Base-by-base conservation (phyloP, 2,888 invertebrate species). In the Zhengitettix transpicula region DNA sequence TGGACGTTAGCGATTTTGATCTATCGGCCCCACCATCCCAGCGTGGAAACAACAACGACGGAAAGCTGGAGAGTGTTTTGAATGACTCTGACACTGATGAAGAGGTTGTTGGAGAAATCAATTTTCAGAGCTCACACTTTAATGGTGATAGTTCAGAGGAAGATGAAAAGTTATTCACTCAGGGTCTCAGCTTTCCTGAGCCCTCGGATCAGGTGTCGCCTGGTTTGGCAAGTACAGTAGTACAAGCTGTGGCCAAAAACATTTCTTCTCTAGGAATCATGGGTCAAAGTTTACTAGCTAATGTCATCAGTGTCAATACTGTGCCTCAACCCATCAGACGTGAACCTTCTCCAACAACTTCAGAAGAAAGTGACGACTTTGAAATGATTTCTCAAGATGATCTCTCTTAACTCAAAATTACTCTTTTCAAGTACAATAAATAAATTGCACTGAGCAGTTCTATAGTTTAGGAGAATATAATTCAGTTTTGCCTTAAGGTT, bases 41-140 rank as follows among this genome's bases (percentile, higher is more conserved):
- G 9, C 14, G 12, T 11, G 44, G 12, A 10, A 55, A 15, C 15
- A 9, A 17, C 3, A 14, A 14, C 12, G 58, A 56, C 15, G 17
- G 44, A 40, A 52, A 42, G 42, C 47, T 40, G 10, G 51, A 56
- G 12, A 40, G 60, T 15, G 60, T 56, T 40, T 55, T 60, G 15
- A 58, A 62, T 12, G 41, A 56, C 3, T 59, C 60, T 3, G 63
- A 63, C 42, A 53, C 61, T 9, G 61, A 62, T 42, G 68, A 72
- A 51, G 72, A 72, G 62, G 73, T 73, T 54, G 72, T 65, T 72
- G 68, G 58, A 61, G 70, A 69, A 47, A 73, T 75, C 15, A 68
- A 69, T 60, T 75, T 75, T 61, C 73, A 74, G 62, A 70, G 72
- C 40, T 67, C 69, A 8, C 74, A 75, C 66, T 74, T 74, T 64